A percentile compares a stretch with the other conserved stretches of the same genome.
Conservation (phyloP, 2,113 vertebrate genomes). For the Ammodytes dubius region DNA sequence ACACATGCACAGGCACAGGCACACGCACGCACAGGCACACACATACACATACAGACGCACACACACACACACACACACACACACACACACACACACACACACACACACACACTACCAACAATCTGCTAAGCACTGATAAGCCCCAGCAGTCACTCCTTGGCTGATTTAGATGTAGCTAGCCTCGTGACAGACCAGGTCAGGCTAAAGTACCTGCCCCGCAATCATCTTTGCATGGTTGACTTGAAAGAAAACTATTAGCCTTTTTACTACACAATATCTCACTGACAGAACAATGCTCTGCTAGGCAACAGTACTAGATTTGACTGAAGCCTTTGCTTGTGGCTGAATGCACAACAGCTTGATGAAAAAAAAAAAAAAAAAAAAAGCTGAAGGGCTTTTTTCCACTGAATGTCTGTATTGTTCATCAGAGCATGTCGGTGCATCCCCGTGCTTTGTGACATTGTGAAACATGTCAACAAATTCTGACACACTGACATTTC, state of each 20-base stretch:
- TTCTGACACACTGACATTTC: background rate
- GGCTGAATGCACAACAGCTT: background rate
- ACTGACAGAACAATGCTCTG: background rate
- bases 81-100: background rate
- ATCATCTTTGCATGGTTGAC: slow-evolving; percentile 24
- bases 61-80: too few relatives aligned
- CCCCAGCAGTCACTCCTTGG: background rate
- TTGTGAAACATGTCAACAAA: background rate
- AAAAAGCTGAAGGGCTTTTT: background rate
- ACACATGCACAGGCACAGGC: too few relatives aligned
- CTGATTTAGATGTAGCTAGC: slow-evolving; percentile 27
- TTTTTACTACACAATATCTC: slow-evolving; percentile 2
- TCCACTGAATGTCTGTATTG: background rate
- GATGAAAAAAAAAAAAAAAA: background rate
- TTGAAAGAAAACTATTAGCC: slow-evolving; percentile 23
- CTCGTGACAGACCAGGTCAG: slow-evolving; percentile 33
- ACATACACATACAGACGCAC: too few relatives aligned
- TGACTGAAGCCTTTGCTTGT: background rate
- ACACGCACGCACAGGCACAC: too few relatives aligned
- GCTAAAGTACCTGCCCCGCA: slow-evolving; percentile 3
- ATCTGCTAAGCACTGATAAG: slow-evolving; percentile 42
- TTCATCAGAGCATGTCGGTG: background rate
- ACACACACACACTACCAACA: background rate
- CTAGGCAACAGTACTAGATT: background rate
- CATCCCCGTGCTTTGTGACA: background rate